Evolutionary conservation across 2,113 vertebrate genomes (phyloP).

Genomic region (Onychostruthus taczanowskii): DNA sequence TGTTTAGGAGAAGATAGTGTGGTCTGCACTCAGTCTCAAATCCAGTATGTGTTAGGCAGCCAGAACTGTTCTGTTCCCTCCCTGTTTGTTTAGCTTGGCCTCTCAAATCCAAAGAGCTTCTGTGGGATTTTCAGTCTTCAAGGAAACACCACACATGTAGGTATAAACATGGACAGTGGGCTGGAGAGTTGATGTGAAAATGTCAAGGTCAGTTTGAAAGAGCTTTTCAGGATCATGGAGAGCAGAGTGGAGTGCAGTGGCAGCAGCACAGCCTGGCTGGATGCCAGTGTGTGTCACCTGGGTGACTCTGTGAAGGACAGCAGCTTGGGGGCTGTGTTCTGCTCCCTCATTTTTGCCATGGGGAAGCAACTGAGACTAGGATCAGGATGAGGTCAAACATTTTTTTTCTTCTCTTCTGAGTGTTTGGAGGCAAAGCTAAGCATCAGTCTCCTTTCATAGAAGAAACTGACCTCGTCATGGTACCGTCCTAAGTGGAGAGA

Average conservation of each 20-base stretch:
- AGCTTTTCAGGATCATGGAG: neutral
- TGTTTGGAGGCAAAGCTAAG: neutral
- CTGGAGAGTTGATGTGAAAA: neutral
- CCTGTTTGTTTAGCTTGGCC: neutral
- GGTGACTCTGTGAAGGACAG: neutral
- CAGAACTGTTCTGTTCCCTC: neutral
- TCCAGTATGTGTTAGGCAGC: neutral
- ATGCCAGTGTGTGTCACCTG: rapidly evolving
- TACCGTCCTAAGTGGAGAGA: neutral
- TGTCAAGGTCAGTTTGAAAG: neutral
- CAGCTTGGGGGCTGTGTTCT: neutral
- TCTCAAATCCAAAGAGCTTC: neutral
- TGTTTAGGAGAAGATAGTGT: neutral
- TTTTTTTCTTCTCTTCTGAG: neutral
- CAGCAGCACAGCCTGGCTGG: neutral
- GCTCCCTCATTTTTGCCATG: neutral
- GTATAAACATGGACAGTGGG: neutral
- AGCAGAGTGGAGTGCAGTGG: neutral
- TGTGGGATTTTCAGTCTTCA: neutral
- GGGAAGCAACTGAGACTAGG: neutral
- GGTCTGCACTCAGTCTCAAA: neutral
- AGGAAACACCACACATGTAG: neutral
- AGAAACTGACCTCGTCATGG: neutral
- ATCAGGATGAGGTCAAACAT: neutral
- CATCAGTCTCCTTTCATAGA: neutral